Percentiles rank a stretch among this genome's conserved stretches.
Conservation (phyloP, 2,888 invertebrate genomes). For the Sympetrum striolatum region DNA sequence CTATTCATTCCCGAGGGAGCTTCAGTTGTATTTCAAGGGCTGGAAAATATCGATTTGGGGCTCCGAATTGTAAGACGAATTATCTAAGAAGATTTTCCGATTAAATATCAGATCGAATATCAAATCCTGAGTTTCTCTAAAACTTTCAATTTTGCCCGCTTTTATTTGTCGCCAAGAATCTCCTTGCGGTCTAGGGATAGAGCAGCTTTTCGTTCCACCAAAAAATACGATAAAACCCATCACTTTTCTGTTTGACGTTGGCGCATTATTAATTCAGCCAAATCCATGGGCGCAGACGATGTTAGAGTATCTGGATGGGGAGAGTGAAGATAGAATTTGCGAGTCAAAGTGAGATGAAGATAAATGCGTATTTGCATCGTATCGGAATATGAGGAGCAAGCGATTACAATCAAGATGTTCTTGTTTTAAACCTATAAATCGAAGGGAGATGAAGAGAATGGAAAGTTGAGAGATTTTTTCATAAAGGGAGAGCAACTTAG, state of each 20-base stretch:
- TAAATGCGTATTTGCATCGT: background rate
- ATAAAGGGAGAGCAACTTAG: too few species aligned
- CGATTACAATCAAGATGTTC: background rate
- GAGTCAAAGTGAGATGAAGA: background rate
- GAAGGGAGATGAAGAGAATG: background rate
- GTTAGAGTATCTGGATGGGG: background rate
- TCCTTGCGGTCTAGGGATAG: background rate
- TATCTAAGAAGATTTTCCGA: too few species aligned
- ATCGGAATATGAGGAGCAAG: background rate
- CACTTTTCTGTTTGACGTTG: constrained; percentile 16
- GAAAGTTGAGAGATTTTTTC: too few species aligned
- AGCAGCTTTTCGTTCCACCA: background rate
- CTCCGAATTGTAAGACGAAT: too few species aligned
- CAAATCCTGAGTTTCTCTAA: background rate
- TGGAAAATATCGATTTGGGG: too few species aligned
- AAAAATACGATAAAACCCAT: constrained; percentile 26
- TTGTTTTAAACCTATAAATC: background rate
- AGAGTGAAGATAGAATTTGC: background rate
- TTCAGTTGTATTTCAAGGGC: too few species aligned
- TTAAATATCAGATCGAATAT: background rate
- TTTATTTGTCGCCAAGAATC: background rate
- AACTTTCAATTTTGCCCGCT: background rate
- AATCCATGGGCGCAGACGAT: background rate
- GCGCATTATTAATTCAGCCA: constrained; percentile 22
- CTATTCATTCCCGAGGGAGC: too few species aligned